phyloP scores from a whole-genome alignment of 2,888 invertebrate species.

The Cancer borealis region DNA sequence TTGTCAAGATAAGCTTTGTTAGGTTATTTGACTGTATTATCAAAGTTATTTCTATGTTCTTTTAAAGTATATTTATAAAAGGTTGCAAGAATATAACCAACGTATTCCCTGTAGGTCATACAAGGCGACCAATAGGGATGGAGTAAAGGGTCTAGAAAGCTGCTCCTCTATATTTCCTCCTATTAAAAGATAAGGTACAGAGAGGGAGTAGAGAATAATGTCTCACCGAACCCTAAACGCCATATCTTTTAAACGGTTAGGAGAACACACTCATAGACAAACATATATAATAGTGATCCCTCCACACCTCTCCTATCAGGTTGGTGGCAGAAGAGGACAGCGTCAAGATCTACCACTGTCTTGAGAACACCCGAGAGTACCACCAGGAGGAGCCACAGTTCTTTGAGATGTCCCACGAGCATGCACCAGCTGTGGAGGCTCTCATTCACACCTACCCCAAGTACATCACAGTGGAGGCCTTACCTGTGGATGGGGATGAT shows the following conservation, averaged over 20 bases:
- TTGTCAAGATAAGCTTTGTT: background rate
- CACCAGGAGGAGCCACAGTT: constrained; percentile 89
- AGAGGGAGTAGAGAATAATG: too few relatives aligned
- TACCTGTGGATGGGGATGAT: constrained; percentile 85
- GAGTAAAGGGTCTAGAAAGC: too few relatives aligned
- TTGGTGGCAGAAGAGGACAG: constrained; percentile 85
- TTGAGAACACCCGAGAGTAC: constrained; percentile 92
- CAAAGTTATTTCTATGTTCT: too few relatives aligned
- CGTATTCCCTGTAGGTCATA: too few relatives aligned
- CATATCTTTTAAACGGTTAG: too few relatives aligned
- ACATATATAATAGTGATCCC: background rate
- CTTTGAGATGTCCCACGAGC: constrained; percentile 86
- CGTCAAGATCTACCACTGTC: constrained; percentile 88
- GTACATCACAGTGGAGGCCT: constrained; percentile 86
- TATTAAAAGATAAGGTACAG: too few relatives aligned
- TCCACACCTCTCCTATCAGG: constrained; percentile 79
- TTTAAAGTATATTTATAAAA: too few relatives aligned
- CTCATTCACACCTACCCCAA: constrained; percentile 89
- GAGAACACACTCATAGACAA: background rate
- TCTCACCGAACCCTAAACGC: too few relatives aligned
- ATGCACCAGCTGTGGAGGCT: constrained; percentile 86
- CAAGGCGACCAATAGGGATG: too few relatives aligned
- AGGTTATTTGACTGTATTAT: too few relatives aligned
- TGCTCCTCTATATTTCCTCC: too few relatives aligned
- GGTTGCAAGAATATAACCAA: too few relatives aligned